These are phyloP conservation scores for Nezara viridula DNA, from an alignment of 2,888 invertebrate genomes.

Conservation along the genomic window DNA sequence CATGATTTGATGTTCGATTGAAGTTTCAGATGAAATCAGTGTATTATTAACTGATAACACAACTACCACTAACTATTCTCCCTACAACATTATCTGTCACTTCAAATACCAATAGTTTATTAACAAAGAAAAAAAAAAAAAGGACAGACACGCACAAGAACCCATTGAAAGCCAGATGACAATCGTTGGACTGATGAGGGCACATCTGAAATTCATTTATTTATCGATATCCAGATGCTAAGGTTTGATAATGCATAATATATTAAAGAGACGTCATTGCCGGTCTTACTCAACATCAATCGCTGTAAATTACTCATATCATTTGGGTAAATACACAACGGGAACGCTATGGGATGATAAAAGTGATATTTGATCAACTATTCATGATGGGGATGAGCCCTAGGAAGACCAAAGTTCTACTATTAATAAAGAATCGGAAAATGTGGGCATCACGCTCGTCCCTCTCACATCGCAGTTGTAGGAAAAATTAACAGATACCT, in stretches of 20 bases:
- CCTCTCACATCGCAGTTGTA: background rate
- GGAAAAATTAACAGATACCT: background rate
- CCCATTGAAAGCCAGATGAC: background rate
- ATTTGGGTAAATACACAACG: slow-evolving; percentile 56
- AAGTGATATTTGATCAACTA: slow-evolving; percentile 60
- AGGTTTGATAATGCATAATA: slow-evolving; percentile 50
- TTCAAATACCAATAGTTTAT: background rate
- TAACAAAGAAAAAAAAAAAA: background rate
- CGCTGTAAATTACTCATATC: slow-evolving; percentile 59
- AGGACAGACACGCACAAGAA: background rate
- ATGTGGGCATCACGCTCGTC: slow-evolving; percentile 44
- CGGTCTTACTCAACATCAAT: slow-evolving; percentile 58
- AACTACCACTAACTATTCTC: background rate
- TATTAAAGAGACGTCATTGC: slow-evolving; percentile 21
- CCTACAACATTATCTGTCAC: background rate
- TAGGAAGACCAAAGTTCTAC: slow-evolving; percentile 18
- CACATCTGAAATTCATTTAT: slow-evolving; percentile 57
- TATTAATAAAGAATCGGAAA: slow-evolving; percentile 53
- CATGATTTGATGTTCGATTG: too few relatives aligned
- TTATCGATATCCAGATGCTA: slow-evolving; percentile 39
- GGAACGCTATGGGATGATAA: slow-evolving; percentile 42
- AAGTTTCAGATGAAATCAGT: too few relatives aligned
- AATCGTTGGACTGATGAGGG: background rate
- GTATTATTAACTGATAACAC: background rate
- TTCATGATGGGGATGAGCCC: background rate